phyloP scores from a whole-genome alignment of 2,797 vertebrate genomes.

The Cuniculus paca region DNA sequence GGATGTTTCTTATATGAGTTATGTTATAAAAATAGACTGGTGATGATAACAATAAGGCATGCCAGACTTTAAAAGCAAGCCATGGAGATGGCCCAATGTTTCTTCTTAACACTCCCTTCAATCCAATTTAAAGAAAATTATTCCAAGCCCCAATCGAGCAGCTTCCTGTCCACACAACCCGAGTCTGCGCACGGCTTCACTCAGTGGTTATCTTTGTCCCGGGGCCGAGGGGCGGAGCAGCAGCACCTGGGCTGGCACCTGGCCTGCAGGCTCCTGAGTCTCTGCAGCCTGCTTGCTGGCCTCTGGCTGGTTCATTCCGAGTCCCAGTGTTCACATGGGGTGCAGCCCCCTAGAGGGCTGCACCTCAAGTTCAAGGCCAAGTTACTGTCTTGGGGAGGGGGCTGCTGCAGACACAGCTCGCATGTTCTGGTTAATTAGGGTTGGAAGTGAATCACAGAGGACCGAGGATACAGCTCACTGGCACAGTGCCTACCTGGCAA shows the following conservation, averaged over 20 bases:
- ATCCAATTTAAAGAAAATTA: constrained; percentile 73
- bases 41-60: constrained; percentile 82
- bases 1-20: constrained; percentile 84
- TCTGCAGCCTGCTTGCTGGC: not conserved
- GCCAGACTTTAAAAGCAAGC: constrained; percentile 60
- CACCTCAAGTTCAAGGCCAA: not conserved
- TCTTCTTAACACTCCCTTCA: constrained; percentile 75
- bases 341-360: not conserved
- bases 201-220: too few relatives aligned
- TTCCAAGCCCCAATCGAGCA: not conserved
- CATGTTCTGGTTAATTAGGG: constrained; percentile 73
- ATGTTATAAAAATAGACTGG: constrained; percentile 81
- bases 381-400: constrained; percentile 27
- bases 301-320: not conserved
- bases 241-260: not conserved
- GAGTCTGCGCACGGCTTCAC: not conserved
- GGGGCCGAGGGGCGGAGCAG: not conserved
- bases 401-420: not conserved
- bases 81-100: constrained; percentile 78
- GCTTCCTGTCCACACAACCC: not conserved
- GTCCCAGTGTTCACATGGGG: not conserved
- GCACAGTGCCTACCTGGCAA: too few relatives aligned
- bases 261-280: not conserved
- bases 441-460: constrained; percentile 58
- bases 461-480: too few relatives aligned